Evolutionary conservation across 92 coral and sea anemone species (phyloP).

Genomic region (Paramuricea clavata): DNA sequence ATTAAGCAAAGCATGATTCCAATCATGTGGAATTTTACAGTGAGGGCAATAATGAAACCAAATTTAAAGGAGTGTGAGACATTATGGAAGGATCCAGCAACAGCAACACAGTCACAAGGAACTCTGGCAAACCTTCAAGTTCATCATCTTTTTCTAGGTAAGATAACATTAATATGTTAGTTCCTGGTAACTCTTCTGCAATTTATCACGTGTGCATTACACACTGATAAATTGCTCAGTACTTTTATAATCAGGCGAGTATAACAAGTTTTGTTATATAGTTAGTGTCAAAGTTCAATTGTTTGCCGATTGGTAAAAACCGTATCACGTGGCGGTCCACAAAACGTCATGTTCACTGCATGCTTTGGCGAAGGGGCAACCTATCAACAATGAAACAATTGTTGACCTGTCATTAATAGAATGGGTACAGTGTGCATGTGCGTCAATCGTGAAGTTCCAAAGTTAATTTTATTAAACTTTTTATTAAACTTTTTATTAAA

Average conservation of each 20-base stretch:
- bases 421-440: too few relatives aligned
- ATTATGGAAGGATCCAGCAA: slow-evolving; percentile 31
- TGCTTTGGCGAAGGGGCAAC: too few relatives aligned
- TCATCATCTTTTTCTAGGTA: slow-evolving; percentile 2
- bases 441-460: too few relatives aligned
- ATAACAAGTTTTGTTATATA: neutral
- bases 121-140: slow-evolving; percentile 2
- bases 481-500: too few relatives aligned
- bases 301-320: too few relatives aligned
- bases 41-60: slow-evolving; percentile 34
- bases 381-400: too few relatives aligned
- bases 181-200: neutral
- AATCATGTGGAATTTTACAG: slow-evolving; percentile 41
- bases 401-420: too few relatives aligned
- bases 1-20: slow-evolving; percentile 40
- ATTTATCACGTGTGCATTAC: neutral
- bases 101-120: slow-evolving; percentile 41
- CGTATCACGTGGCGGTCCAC: too few relatives aligned
- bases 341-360: too few relatives aligned
- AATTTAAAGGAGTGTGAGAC: slow-evolving; percentile 8
- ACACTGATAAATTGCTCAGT: neutral
- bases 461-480: too few relatives aligned
- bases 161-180: neutral
- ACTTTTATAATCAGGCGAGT: neutral
- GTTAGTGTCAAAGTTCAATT: too few relatives aligned